Evolutionary conservation across 1,140 invertebrate species (phyloP).

Genomic region (Drosophila grimshawi): DNA sequence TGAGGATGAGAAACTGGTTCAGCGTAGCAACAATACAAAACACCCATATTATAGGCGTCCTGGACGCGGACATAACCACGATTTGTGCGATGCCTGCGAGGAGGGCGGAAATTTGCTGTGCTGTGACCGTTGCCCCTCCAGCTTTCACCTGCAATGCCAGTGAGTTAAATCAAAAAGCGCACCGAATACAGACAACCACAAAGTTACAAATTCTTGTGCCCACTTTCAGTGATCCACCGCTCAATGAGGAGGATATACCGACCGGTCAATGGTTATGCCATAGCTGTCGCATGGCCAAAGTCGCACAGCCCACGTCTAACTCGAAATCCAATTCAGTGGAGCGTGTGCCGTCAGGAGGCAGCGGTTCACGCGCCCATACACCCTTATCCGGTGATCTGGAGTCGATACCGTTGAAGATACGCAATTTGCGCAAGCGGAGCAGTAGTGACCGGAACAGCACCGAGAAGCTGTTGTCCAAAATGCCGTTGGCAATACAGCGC

Average conservation of each 20-base stretch:
- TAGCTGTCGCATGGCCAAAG: conserved; percentile 87
- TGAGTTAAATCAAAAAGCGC: conserved; percentile 86
- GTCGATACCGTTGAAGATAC: conserved; percentile 75
- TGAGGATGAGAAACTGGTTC: conserved; percentile 85
- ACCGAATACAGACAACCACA: neutral
- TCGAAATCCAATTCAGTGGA: conserved; percentile 79
- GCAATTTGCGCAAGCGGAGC: conserved; percentile 80
- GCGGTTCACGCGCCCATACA: conserved; percentile 69
- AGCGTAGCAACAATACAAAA: conserved; percentile 89
- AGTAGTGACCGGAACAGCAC: conserved; percentile 78
- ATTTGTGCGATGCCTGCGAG: conserved; percentile 95
- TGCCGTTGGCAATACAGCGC: conserved; percentile 71
- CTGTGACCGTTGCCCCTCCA: conserved; percentile 97
- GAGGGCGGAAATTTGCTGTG: conserved; percentile 98
- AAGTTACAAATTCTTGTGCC: neutral
- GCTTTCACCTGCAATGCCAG: conserved; percentile 98
- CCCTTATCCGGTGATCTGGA: conserved; percentile 74
- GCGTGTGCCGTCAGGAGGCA: conserved; percentile 62
- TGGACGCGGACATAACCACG: conserved; percentile 96
- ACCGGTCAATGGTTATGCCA: conserved; percentile 95
- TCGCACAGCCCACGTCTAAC: conserved; percentile 58
- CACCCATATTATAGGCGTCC: conserved; percentile 94
- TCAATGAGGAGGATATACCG: conserved; percentile 95
- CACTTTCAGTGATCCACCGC: conserved; percentile 92
- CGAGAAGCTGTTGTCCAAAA: conserved; percentile 72